phyloP scores from a whole-genome alignment of 2,797 vertebrate genomes.

The Phalanger gymnotis region DNA sequence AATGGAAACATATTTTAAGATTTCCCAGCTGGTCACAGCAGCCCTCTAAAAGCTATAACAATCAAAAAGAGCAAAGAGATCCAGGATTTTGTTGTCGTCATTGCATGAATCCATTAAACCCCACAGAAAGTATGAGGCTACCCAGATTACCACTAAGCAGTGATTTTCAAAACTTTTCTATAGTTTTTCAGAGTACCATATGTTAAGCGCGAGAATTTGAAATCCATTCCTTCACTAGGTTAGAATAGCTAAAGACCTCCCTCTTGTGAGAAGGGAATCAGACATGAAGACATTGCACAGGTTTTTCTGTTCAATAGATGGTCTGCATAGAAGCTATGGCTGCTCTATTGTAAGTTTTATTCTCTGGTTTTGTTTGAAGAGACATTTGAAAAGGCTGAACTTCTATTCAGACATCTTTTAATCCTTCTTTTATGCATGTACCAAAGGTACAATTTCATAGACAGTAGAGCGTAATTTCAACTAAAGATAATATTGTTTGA shows the following conservation, averaged over 20 bases:
- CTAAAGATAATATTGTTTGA: constrained; percentile 24
- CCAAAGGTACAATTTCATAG: neutral
- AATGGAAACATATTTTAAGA: neutral
- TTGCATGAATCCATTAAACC: neutral
- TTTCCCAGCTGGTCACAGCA: neutral
- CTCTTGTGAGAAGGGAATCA: neutral
- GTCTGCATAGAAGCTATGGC: neutral
- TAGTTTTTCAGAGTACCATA: neutral
- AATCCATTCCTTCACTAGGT: neutral
- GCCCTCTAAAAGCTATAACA: neutral
- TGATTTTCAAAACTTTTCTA: neutral
- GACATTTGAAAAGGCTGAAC: neutral
- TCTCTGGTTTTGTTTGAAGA: neutral
- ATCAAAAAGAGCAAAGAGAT: neutral
- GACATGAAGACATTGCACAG: neutral
- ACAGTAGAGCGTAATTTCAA: neutral
- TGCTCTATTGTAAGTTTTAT: neutral
- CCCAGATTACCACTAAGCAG: neutral
- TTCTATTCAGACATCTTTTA: neutral
- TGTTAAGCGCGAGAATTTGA: neutral
- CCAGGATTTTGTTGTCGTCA: neutral
- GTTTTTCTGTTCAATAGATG: neutral
- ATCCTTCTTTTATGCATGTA: constrained; percentile 21
- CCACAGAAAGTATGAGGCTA: neutral
- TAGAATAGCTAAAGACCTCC: neutral